Percentiles rank a stretch among this genome's conserved stretches.
phyloP scores from a whole-genome alignment of 2,888 invertebrate genomes.

The Parnassius smintheus region DNA sequence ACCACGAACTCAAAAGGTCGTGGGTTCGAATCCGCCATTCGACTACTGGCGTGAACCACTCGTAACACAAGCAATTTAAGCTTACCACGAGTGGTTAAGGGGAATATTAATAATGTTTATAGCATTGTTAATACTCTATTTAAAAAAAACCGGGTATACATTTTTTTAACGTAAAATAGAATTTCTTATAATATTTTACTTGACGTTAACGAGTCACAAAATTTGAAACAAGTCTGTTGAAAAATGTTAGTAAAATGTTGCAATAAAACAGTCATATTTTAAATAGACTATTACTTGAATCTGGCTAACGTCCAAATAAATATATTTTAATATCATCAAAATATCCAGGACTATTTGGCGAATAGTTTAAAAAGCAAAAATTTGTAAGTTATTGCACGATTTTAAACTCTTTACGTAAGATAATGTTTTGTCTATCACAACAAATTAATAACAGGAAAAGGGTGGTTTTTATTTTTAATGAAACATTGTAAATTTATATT shows the following conservation, averaged over 20 bases:
- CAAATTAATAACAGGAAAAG: too few species aligned
- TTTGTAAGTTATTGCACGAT: slow-evolving; percentile 48
- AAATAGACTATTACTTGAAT: slow-evolving; percentile 57
- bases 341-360: slow-evolving; percentile 77
- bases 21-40: too few species aligned
- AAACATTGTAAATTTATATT: slow-evolving; percentile 56
- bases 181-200: neutral
- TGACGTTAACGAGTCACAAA: neutral
- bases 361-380: slow-evolving; percentile 69
- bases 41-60: too few species aligned
- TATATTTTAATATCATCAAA: slow-evolving; percentile 65
- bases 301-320: slow-evolving; percentile 66
- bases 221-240: slow-evolving; percentile 31
- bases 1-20: too few species aligned
- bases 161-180: too few species aligned
- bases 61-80: too few species aligned
- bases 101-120: too few species aligned
- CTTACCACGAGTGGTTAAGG: too few species aligned
- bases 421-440: too few species aligned
- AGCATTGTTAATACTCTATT: too few species aligned
- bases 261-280: slow-evolving; percentile 44
- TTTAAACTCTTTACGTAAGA: neutral
- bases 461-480: slow-evolving; percentile 16
- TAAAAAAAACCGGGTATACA: too few species aligned
- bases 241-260: slow-evolving; percentile 22